A percentile compares a stretch with the other conserved stretches of the same genome.
phyloP scores from a whole-genome alignment of 2,797 vertebrate genomes.

The Bryconaethiops microstoma region DNA sequence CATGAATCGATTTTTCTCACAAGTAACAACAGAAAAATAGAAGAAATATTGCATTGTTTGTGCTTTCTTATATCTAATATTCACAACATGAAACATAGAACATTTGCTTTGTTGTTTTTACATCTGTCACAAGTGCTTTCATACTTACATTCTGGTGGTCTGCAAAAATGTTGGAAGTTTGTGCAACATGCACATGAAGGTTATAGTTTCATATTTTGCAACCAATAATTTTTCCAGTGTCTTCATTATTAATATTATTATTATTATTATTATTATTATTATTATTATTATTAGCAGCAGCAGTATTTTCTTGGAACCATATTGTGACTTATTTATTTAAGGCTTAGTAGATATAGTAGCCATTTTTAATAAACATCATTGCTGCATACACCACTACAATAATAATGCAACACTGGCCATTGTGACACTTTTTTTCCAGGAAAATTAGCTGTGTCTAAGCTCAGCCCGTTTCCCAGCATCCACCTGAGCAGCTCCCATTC shows the following conservation, averaged over 20 bases:
- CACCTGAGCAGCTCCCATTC: constrained; percentile 58
- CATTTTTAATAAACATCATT: constrained; percentile 54
- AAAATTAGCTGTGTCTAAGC: constrained; percentile 63
- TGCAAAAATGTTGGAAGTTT: no score
- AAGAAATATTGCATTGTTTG: no score
- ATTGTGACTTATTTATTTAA: not conserved
- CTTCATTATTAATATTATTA: not conserved
- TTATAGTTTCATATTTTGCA: not conserved
- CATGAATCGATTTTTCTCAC: no score
- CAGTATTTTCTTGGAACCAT: not conserved
- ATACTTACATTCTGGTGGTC: not conserved
- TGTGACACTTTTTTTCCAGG: constrained; percentile 72
- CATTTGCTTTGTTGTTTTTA: not conserved
- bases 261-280: not conserved
- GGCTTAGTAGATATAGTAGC: not conserved
- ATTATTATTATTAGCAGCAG: not conserved
- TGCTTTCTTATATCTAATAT: no score
- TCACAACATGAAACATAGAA: not conserved
- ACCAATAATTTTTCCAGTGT: not conserved
- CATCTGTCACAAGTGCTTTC: not conserved
- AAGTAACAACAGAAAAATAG: no score
- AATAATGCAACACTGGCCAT: constrained; percentile 53
- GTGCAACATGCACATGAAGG: no score
- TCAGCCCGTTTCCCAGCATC: constrained; percentile 72
- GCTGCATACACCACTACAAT: constrained; percentile 47